These are phyloP conservation scores for Eremobia ochroleuca DNA, from an alignment of 2,888 invertebrate species.

Conservation along the genomic window DNA sequence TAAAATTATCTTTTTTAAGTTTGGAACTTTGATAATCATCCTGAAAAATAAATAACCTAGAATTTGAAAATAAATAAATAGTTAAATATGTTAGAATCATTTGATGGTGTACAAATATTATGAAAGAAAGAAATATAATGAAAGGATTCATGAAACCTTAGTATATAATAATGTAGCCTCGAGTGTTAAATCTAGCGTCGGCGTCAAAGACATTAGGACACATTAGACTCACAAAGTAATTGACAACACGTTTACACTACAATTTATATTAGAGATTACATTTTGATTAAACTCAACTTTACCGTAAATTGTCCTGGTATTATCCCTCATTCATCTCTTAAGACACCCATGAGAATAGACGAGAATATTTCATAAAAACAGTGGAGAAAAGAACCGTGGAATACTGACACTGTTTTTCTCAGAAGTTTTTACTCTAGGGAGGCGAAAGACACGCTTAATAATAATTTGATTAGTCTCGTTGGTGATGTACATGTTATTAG, in stretches of 20 bases:
- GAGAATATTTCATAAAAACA: slow-evolving; percentile 44
- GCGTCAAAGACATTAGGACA: neutral
- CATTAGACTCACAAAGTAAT: slow-evolving; percentile 13
- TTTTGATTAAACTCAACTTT: slow-evolving; percentile 38
- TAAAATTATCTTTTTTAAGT: neutral
- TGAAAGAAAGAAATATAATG: neutral
- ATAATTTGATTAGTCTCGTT: slow-evolving; percentile 51
- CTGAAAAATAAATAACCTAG: neutral
- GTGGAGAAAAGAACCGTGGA: slow-evolving; percentile 8
- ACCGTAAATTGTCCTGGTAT: slow-evolving; percentile 4
- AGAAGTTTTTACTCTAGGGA: slow-evolving; percentile 19
- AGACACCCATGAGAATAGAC: slow-evolving; percentile 36
- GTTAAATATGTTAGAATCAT: neutral
- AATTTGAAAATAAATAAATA: neutral
- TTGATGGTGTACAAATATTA: neutral
- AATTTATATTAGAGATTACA: slow-evolving; percentile 26
- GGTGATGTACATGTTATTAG: slow-evolving; percentile 12
- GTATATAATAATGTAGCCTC: neutral
- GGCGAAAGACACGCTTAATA: slow-evolving; percentile 39
- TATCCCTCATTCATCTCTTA: slow-evolving; percentile 34
- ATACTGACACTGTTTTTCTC: slow-evolving; percentile 40
- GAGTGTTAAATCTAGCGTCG: neutral
- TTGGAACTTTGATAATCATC: neutral
- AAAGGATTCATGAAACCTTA: neutral
- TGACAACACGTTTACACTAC: slow-evolving; percentile 15